Evolutionary conservation across 2,888 invertebrate species (phyloP).

Genomic region (Drosophila pegasa): DNA sequence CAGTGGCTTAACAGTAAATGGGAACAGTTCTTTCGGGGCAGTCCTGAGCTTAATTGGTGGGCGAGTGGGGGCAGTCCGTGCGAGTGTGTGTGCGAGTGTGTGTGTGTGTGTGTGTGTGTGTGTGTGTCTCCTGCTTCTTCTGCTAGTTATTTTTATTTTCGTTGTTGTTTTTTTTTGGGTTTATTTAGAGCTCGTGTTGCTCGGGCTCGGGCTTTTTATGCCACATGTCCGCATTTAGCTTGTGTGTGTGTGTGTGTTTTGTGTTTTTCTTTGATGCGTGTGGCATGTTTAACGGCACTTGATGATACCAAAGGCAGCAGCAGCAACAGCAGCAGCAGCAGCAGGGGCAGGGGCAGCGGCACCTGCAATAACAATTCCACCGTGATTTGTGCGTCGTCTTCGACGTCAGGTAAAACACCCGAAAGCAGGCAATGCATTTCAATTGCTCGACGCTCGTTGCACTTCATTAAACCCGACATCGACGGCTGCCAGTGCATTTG

Average conservation of each 20-base stretch:
- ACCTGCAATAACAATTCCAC: slow-evolving; percentile 27
- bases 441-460: slow-evolving; percentile 72
- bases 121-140: slow-evolving; percentile 9
- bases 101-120: slow-evolving; percentile 3
- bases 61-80: background rate
- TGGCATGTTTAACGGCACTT: slow-evolving; percentile 69
- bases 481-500: slow-evolving; percentile 52
- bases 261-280: slow-evolving; percentile 61
- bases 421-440: slow-evolving; percentile 64
- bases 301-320: slow-evolving; percentile 43
- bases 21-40: slow-evolving; percentile 56
- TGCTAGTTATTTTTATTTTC: slow-evolving; percentile 11
- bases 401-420: slow-evolving; percentile 35
- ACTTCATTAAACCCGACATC: slow-evolving; percentile 74
- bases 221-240: slow-evolving; percentile 44
- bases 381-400: slow-evolving; percentile 48
- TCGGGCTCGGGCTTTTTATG: slow-evolving; percentile 49
- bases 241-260: slow-evolving; percentile 33
- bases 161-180: slow-evolving; percentile 28
- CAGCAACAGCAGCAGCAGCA: slow-evolving; percentile 22
- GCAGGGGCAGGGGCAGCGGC: slow-evolving; percentile 14
- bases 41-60: slow-evolving; percentile 2
- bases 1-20: slow-evolving; percentile 45
- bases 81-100: too few species aligned
- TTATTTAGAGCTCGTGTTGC: slow-evolving; percentile 46